phyloP scores from a whole-genome alignment of 2,888 invertebrate genomes.

The Thera britannica region DNA sequence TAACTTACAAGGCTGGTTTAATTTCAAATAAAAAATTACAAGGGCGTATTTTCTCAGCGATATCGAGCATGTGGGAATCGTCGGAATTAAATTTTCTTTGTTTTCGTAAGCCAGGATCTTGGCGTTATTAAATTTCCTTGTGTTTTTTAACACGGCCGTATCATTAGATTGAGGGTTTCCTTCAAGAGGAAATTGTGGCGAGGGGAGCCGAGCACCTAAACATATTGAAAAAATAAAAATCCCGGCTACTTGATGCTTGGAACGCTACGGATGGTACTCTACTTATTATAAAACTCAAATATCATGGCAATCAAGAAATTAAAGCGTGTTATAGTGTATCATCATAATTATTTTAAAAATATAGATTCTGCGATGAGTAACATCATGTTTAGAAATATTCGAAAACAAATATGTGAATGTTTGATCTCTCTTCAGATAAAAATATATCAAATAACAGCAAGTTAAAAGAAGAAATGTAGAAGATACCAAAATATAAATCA shows the following conservation, averaged over 20 bases:
- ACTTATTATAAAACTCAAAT: slow-evolving; percentile 38
- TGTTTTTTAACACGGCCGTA: slow-evolving; percentile 85
- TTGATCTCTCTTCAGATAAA: no score
- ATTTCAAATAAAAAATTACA: slow-evolving; percentile 60
- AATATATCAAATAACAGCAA: no score
- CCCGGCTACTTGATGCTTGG: slow-evolving; percentile 72
- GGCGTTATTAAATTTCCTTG: slow-evolving; percentile 85
- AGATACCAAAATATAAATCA: neutral
- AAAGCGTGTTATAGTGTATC: no score
- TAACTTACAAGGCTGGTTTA: slow-evolving; percentile 47
- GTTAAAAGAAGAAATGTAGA: no score
- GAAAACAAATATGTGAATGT: neutral
- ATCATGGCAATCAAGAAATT: no score
- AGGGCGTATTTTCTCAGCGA: slow-evolving; percentile 73
- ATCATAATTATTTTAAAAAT: no score
- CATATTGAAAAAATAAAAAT: slow-evolving; percentile 85
- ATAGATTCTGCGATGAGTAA: no score
- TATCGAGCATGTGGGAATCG: slow-evolving; percentile 84
- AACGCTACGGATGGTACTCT: slow-evolving; percentile 59
- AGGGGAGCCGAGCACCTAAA: slow-evolving; percentile 80
- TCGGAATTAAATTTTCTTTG: slow-evolving; percentile 84
- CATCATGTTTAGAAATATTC: neutral
- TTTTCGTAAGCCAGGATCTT: slow-evolving; percentile 74
- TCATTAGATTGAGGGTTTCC: slow-evolving; percentile 85
- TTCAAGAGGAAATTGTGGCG: slow-evolving; percentile 85